These are phyloP conservation scores for Drosophila demipolita DNA, from an alignment of 2,888 invertebrate species.

Conservation along the genomic window DNA sequence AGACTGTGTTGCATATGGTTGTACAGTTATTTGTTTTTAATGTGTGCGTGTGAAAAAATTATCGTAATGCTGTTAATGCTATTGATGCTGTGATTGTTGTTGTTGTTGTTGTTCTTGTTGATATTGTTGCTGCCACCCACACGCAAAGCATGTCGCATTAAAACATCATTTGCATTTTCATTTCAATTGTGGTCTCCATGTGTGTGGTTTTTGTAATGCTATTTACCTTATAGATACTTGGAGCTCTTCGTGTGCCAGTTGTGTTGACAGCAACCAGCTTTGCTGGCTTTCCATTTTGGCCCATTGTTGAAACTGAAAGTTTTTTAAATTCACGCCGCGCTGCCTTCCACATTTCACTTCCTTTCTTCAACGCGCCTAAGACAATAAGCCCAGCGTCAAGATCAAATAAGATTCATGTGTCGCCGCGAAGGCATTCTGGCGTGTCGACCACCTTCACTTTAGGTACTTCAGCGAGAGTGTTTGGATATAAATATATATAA, in stretches of 20 bases:
- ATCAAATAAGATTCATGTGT: constrained; percentile 58
- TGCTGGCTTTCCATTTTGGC: constrained; percentile 65
- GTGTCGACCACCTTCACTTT: constrained; percentile 62
- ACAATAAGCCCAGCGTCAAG: constrained; percentile 24
- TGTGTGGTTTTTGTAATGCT: constrained; percentile 33
- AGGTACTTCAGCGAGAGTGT: constrained; percentile 8
- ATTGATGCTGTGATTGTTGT: constrained; percentile 12
- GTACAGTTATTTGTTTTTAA: constrained; percentile 58
- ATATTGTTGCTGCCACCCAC: constrained; percentile 40
- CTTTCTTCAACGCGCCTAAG: constrained; percentile 55
- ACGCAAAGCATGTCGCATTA: constrained; percentile 34
- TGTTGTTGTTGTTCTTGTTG: constrained; percentile 7
- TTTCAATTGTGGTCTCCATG: constrained; percentile 24
- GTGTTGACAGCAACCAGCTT: constrained; percentile 49
- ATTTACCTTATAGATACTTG: constrained; percentile 22
- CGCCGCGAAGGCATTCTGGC: constrained; percentile 58
- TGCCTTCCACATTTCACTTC: constrained; percentile 65
- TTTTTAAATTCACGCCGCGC: constrained; percentile 50
- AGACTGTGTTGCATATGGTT: constrained; percentile 15
- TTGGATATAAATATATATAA: not conserved
- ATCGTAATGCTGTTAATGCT: constrained; percentile 26
- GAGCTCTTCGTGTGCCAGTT: constrained; percentile 39
- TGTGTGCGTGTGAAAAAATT: constrained; percentile 61
- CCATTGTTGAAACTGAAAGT: constrained; percentile 73
- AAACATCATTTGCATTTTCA: constrained; percentile 53